phyloP scores from a whole-genome alignment of 2,888 invertebrate genomes.

The Erebia epiphron region DNA sequence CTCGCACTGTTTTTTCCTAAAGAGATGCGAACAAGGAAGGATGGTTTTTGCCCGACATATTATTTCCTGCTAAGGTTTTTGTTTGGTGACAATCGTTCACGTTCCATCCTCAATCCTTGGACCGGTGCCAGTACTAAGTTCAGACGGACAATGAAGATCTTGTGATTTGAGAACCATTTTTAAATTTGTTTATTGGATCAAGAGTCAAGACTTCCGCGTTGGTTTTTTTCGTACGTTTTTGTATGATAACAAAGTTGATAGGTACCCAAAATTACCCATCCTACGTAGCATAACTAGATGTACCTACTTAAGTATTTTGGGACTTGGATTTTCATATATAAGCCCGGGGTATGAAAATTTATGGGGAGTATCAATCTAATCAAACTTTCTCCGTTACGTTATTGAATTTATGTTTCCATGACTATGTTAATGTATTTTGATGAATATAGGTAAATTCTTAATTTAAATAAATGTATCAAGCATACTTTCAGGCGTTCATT shows the following conservation, averaged over 20 bases:
- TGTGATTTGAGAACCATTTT: conserved; percentile 26
- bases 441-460: no score
- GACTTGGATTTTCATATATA: no score
- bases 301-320: no score
- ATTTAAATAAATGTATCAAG: no score
- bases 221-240: conserved; percentile 4
- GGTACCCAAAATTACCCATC: neutral
- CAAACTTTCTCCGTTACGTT: no score
- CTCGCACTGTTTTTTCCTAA: conserved; percentile 25
- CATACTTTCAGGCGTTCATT: no score
- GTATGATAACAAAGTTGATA: neutral
- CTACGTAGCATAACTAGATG: neutral
- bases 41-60: conserved; percentile 51
- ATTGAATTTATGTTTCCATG: no score
- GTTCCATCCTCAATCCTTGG: conserved; percentile 49
- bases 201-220: conserved; percentile 41
- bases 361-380: no score
- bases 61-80: conserved; percentile 44
- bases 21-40: conserved; percentile 61
- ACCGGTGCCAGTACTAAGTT: conserved; percentile 50
- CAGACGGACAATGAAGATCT: conserved; percentile 40
- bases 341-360: no score
- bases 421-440: no score
- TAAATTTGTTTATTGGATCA: conserved; percentile 44
- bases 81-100: conserved; percentile 33